Conservation (phyloP, 2,113 vertebrate genomes). For the Ochotona princeps region DNA sequence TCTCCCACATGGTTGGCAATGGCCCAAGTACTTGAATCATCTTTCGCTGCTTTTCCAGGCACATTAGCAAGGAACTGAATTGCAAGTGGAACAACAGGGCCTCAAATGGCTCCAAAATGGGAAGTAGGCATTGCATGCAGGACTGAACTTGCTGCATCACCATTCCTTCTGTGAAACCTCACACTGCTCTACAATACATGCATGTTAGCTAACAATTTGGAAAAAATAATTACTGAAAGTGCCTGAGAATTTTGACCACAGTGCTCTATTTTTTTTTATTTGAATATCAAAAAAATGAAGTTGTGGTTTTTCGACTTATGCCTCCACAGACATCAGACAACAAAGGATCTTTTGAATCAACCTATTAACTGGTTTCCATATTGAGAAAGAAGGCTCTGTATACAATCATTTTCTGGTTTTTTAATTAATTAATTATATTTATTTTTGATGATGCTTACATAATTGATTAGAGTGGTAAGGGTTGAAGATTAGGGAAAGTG, state of each 20-base stretch:
- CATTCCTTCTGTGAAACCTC: constrained; percentile 12
- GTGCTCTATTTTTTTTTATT: constrained; percentile 11
- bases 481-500: no score
- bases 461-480: no score
- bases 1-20: no score
- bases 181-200: not conserved
- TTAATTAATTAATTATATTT: no score
- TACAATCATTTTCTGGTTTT: not conserved
- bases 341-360: constrained; percentile 37
- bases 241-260: constrained; percentile 35
- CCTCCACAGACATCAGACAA: constrained; percentile 4
- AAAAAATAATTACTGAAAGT: constrained; percentile 49
- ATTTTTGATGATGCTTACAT: no score
- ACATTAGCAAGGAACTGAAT: no score
- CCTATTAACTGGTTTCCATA: not conserved
- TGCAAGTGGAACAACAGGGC: no score
- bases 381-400: not conserved
- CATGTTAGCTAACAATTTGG: constrained; percentile 35
- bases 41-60: no score
- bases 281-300: not conserved
- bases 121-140: no score
- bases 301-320: constrained; percentile 33
- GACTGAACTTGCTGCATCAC: no score
- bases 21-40: no score
- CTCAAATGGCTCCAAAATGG: no score